Conservation (phyloP, 2,113 vertebrate species). For the Acanthisitta chloris region DNA sequence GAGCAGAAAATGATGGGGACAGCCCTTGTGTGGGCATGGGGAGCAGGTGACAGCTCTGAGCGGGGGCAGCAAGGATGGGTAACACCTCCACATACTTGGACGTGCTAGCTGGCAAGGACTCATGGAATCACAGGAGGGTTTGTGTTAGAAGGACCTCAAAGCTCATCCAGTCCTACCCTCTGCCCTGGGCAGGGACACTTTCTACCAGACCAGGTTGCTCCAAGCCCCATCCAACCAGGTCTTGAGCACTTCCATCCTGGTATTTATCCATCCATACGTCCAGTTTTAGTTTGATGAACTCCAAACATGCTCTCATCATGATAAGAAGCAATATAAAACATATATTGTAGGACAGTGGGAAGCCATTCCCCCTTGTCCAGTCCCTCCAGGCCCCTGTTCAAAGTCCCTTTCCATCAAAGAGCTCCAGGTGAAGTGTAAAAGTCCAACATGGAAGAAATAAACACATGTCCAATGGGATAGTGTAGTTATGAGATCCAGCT, state of each 20-base stretch:
- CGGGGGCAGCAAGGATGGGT: not conserved
- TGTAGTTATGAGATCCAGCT: fast-evolving
- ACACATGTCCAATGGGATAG: fast-evolving
- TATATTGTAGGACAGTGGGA: no score
- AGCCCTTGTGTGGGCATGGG: fast-evolving
- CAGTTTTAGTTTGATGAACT: no score
- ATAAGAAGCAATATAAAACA: no score
- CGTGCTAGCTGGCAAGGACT: not conserved
- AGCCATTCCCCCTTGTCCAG: not conserved
- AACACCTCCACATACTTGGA: not conserved
- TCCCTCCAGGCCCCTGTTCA: not conserved
- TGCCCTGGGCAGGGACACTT: not conserved
- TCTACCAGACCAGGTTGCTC: fast-evolving
- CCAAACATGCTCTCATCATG: no score
- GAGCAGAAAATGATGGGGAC: not conserved
- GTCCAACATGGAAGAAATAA: not conserved
- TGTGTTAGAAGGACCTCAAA: not conserved
- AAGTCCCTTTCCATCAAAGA: not conserved
- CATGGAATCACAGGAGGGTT: not conserved
- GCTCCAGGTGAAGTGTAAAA: not conserved
- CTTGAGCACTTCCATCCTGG: fast-evolving
- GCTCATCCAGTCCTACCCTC: not conserved
- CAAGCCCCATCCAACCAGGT: fast-evolving
- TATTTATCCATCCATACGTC: no score
- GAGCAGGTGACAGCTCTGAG: not conserved